A percentile compares a stretch with the other conserved stretches of the same genome.
Conservation (phyloP, 2,888 invertebrate genomes). For the Pristionchus japonicus region DNA sequence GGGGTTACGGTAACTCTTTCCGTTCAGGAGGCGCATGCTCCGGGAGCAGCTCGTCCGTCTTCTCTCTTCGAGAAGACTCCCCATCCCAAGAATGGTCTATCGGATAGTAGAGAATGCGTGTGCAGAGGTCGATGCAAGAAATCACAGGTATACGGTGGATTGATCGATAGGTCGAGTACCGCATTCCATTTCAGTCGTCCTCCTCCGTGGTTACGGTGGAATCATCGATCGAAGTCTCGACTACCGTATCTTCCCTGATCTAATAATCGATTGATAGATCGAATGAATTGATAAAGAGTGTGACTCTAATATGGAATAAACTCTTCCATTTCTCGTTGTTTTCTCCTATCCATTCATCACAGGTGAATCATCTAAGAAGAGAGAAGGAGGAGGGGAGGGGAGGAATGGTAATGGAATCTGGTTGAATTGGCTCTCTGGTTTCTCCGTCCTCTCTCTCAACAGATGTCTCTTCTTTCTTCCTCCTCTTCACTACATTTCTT, state of each 20-base stretch:
- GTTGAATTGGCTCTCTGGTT: neutral
- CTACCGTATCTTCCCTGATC: conserved; percentile 9
- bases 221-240: conserved; percentile 20
- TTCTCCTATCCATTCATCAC: neutral
- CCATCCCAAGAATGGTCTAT: neutral
- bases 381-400: neutral
- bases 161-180: neutral
- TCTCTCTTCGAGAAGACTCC: conserved; percentile 18
- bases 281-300: conserved; percentile 27
- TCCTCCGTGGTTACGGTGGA: conserved; percentile 7
- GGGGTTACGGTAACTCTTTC: neutral
- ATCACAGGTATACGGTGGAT: neutral
- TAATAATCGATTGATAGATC: conserved; percentile 7
- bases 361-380: neutral
- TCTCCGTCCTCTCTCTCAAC: conserved; percentile 16
- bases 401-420: conserved; percentile 1
- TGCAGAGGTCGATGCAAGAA: neutral
- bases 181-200: neutral
- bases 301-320: conserved; percentile 7
- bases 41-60: conserved; percentile 10
- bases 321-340: neutral
- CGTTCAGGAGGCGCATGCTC: conserved; percentile 30
- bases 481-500: neutral
- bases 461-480: conserved; percentile 34
- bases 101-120: neutral